A percentile compares a stretch with the other conserved stretches of the same genome.
phyloP scores from a whole-genome alignment of 1,140 invertebrate genomes.

The Atta texana region DNA sequence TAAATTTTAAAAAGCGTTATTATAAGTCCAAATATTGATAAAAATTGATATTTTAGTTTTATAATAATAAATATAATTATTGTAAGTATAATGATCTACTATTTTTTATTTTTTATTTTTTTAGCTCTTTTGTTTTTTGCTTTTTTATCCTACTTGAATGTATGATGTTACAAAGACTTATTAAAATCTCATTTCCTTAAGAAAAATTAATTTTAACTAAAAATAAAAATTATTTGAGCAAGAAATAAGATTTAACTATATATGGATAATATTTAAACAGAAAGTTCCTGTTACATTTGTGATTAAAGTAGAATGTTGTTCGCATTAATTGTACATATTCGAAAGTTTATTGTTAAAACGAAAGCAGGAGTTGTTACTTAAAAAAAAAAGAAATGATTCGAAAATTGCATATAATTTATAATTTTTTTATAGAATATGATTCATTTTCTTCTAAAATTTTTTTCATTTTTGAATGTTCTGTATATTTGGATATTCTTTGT shows the following conservation, averaged over 20 bases:
- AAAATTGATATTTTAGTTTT: background rate
- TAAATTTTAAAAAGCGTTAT: no score
- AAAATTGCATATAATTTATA: background rate
- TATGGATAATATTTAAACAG: background rate
- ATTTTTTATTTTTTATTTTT: no score
- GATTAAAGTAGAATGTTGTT: background rate
- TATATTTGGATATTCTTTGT: background rate
- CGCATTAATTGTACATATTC: no score
- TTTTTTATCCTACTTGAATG: no score
- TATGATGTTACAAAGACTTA: no score
- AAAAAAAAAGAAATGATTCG: background rate
- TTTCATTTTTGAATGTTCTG: background rate
- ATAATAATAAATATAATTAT: background rate
- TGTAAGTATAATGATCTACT: background rate
- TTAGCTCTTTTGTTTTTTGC: no score
- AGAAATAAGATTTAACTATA: background rate
- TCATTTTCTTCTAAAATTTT: background rate
- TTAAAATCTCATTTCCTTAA: background rate
- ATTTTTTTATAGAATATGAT: background rate
- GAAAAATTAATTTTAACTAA: background rate
- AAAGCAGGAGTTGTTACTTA: background rate
- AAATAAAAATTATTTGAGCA: background rate
- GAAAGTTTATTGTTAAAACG: background rate
- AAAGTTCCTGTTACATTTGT: background rate
- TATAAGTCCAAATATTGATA: background rate